phyloP scores from a whole-genome alignment of 2,113 vertebrate species.

The Apeltes quadracus region DNA sequence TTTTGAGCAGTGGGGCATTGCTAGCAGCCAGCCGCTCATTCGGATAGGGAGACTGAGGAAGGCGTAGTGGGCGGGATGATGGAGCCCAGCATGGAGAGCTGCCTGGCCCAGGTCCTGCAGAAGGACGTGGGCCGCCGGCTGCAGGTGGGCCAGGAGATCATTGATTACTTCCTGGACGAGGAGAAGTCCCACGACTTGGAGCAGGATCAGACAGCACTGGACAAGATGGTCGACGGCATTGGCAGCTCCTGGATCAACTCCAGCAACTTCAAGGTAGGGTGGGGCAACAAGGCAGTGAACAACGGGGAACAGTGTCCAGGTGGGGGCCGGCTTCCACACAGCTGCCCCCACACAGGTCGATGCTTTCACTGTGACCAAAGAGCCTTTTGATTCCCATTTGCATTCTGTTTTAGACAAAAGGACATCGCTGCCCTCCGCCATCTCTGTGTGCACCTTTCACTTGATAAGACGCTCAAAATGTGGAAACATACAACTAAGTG shows the following conservation, averaged over 20 bases:
- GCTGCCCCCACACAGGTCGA: background rate
- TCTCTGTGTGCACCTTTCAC: background rate
- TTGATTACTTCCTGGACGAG: slow-evolving; percentile 92
- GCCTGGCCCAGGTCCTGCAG: slow-evolving; percentile 92
- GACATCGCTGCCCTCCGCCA: background rate
- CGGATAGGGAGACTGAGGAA: slow-evolving; percentile 43
- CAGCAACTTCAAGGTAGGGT: slow-evolving; percentile 97
- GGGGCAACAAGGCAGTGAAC: background rate
- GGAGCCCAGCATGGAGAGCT: slow-evolving; percentile 96
- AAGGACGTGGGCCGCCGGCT: slow-evolving; percentile 95
- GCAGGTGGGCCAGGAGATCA: slow-evolving; percentile 95
- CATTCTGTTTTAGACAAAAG: background rate
- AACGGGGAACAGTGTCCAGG: no score
- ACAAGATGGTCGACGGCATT: slow-evolving; percentile 96
- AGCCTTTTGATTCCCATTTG: background rate
- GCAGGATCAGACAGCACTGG: slow-evolving; percentile 94
- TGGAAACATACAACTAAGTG: background rate
- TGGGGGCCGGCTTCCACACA: background rate
- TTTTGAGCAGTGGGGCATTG: slow-evolving; percentile 38
- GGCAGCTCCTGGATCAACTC: slow-evolving; percentile 98
- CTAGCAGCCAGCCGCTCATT: background rate
- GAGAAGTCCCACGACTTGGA: slow-evolving; percentile 95
- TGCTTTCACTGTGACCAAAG: background rate
- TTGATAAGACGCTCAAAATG: no score
- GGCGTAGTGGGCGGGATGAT: slow-evolving; percentile 84